Evolutionary conservation across 2,888 invertebrate genomes (phyloP), one percentile per base, ranked within the genome.

Genomic region (Diachrysia chrysitis): DNA sequence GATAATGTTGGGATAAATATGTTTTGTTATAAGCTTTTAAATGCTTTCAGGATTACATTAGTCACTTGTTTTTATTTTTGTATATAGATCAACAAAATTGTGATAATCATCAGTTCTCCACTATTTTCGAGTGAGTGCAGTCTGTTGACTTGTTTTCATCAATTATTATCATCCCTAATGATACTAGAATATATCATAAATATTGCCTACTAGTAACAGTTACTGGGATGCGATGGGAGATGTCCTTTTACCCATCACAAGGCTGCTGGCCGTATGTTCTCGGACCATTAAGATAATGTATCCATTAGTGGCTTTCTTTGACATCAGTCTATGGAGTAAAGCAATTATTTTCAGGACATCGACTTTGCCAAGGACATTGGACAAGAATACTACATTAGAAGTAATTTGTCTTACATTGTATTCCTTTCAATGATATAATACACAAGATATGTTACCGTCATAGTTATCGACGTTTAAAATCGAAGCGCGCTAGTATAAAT

Each of bases 1-100:
- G 73, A 48, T 63, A 72, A 77, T 67, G 42, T 63, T 57, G 17
- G 58, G n/a, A 56, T 48, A 48, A 48, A 48, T 19, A n/a, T 48
- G 17, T 19, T 19, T 19, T 19, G 48, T 19, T 48, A 10, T 17
- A 19, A 12, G 19, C 10, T 19, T 48, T 1, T 48, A 10, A 48
- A 21, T 48, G 10, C 48, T 48, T 48, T 19, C 12, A 19, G 48
- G 42, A 42, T 48, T 7, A 48, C 10, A 7, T 19, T 48, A 4
- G 19, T 10, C 12, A 48, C 48, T 9, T 48, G 19, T 19, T 48
- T 48, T 2, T n/a, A n/a, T n/a, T 46, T 37, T 37, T 37, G 35
- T 42, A 1, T 32, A 9, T 32, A 32, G 7, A 32, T 32, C 6
- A 32, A 32, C 6, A 32, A 32, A 32, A 32, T n/a, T n/a, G n/a